Base-by-base conservation (phyloP, 2,113 vertebrate genomes). In the Pelecanus crispus region DNA sequence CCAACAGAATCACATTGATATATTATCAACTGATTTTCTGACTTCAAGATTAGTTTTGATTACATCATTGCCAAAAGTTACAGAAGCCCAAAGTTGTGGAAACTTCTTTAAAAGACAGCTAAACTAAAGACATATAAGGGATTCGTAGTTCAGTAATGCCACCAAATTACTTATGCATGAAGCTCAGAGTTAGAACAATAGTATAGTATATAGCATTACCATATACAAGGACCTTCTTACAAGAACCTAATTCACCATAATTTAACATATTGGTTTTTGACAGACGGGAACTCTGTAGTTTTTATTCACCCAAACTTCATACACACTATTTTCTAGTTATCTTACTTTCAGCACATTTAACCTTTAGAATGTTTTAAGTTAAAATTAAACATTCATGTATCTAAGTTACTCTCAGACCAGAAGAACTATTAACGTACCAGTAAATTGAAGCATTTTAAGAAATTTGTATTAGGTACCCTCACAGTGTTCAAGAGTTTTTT, bases 1-100 rank as follows among this genome's bases (percentile, higher is more conserved):
- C 32, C 1, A 0, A n/a, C 78, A 91, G 1, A 93, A 52, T 75
- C 38, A 36, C 0, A 2, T 9, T 34, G 8, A 13, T 47, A 14
- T 31, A 53, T 45, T 70, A 56, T 11, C 5, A 58, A 16, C 17
- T 22, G 44, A 12, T 88, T 81, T 90, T 88, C 52, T 55, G 15
- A 36, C 53, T 40, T 68, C 34, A 80, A 71, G 36, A 32, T 80
- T 96, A 65, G 17, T 61, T 93, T 82, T 73, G 32, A 28, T 66
- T 47, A 14, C 10, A 42, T 32, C 22, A 63, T 20, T 77, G 28
- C 36, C 3, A 8, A 52, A 50, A 68, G 14, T 65, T 79, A 59
- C 8, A 65, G 67, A 80, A 77, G 25, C 31, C 49, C 63, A 40
- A 92, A 92, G 6, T 2, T 88, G 29, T 68, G 10, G 36, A 55